Conservation (phyloP, 1,140 invertebrate genomes). For the Antheraea mylitta region DNA sequence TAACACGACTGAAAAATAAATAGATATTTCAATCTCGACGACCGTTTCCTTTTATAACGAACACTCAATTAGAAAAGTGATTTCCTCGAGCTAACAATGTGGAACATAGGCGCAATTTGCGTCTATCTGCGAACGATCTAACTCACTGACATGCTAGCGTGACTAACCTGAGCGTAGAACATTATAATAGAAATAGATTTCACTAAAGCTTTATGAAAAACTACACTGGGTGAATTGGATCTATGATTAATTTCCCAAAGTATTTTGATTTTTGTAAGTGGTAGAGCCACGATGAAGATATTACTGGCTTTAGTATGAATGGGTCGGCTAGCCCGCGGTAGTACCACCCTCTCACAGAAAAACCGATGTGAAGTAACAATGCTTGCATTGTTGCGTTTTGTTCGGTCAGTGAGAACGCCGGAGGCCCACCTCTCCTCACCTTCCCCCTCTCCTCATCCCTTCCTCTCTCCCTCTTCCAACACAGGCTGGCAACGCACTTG, state of each 20-base stretch:
- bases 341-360: too few species aligned
- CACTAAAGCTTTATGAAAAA: slow-evolving; percentile 2
- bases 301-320: too few species aligned
- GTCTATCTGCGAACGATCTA: slow-evolving; percentile 7
- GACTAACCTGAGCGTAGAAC: not conserved
- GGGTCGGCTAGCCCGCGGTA: too few species aligned
- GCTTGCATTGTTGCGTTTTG: too few species aligned
- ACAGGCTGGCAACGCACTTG: too few species aligned
- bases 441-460: too few species aligned
- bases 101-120: slow-evolving; percentile 6
- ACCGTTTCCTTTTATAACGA: not conserved
- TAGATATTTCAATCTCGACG: not conserved
- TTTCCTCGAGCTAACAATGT: slow-evolving; percentile 5
- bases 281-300: too few species aligned
- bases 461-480: too few species aligned
- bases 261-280: not conserved
- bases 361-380: too few species aligned
- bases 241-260: not conserved
- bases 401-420: too few species aligned
- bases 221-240: not conserved
- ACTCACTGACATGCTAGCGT: slow-evolving; percentile 5
- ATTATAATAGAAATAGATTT: slow-evolving; percentile 1
- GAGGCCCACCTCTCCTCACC: too few species aligned
- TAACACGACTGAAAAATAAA: not conserved
- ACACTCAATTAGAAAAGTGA: slow-evolving; percentile 10